phyloP scores from a whole-genome alignment of 2,888 invertebrate genomes.

The Coecobrya sp. region DNA sequence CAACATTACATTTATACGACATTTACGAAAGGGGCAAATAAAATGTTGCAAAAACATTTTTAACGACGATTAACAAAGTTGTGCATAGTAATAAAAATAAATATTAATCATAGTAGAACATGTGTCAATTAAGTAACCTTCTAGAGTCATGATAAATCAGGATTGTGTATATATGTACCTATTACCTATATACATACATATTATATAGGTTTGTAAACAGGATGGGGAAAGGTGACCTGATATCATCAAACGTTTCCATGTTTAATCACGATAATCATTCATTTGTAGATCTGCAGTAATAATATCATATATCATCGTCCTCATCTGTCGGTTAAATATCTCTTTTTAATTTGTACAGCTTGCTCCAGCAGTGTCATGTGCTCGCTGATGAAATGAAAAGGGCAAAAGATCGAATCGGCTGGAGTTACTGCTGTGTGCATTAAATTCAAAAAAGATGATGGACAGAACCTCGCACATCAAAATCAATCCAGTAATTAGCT shows the following conservation, averaged over 20 bases:
- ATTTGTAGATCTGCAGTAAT: constrained; percentile 32
- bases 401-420: constrained; percentile 11
- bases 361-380: constrained; percentile 11
- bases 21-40: too few relatives aligned
- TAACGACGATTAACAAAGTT: too few relatives aligned
- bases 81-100: too few relatives aligned
- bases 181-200: too few relatives aligned
- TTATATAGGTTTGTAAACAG: too few relatives aligned
- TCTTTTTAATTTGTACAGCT: constrained; percentile 13
- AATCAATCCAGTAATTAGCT: constrained; percentile 81
- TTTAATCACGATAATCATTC: neutral
- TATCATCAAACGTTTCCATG: neutral
- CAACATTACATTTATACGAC: too few relatives aligned
- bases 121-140: too few relatives aligned
- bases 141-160: too few relatives aligned
- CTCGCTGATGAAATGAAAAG: constrained; percentile 41
- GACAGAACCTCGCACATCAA: constrained; percentile 75
- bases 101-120: too few relatives aligned
- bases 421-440: neutral
- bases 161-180: too few relatives aligned
- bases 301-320: constrained; percentile 45
- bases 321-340: constrained; percentile 40
- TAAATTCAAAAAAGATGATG: constrained; percentile 4
- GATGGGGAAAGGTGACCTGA: too few relatives aligned
- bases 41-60: too few relatives aligned